Percentiles rank a stretch among this genome's conserved stretches.
These are phyloP conservation scores for Drosophila fulvimacula DNA, from an alignment of 2,888 invertebrate genomes.

Conservation along the genomic window DNA sequence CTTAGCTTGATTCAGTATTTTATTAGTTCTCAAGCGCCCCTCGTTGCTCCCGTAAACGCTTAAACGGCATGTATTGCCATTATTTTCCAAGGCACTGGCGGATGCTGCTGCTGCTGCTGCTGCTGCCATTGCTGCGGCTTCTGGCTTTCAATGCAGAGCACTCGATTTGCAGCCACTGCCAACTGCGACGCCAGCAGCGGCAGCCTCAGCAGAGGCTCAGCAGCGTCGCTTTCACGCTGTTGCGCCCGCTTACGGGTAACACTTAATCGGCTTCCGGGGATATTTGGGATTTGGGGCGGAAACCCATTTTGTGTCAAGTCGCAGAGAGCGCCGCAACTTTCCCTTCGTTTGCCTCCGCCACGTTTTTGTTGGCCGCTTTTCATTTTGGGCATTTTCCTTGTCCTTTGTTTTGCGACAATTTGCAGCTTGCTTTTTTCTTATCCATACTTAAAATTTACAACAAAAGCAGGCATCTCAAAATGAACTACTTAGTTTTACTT, in stretches of 20 bases:
- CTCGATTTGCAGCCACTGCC: conserved; percentile 65
- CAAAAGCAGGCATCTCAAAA: conserved; percentile 71
- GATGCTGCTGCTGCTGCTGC: conserved; percentile 32
- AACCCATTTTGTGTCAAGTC: conserved; percentile 81
- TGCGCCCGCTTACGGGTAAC: conserved; percentile 76
- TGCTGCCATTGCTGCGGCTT: conserved; percentile 11
- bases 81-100: conserved; percentile 53
- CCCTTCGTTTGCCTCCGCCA: conserved; percentile 16
- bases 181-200: conserved; percentile 2
- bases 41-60: conserved; percentile 40
- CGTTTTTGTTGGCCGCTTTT: conserved; percentile 57
- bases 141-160: conserved; percentile 37
- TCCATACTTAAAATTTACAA: conserved; percentile 76
- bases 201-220: conserved; percentile 19
- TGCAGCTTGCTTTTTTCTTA: conserved; percentile 77
- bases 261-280: conserved; percentile 81
- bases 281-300: conserved; percentile 81
- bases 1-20: background rate
- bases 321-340: conserved; percentile 52
- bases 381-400: conserved; percentile 70
- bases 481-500: conserved; percentile 74
- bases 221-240: conserved; percentile 65
- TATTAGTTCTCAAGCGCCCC: conserved; percentile 7
- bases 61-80: conserved; percentile 67
- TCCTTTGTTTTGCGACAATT: conserved; percentile 76